Evolutionary conservation across 2,888 invertebrate genomes (phyloP).

Genomic region (Mystacides longicornis): DNA sequence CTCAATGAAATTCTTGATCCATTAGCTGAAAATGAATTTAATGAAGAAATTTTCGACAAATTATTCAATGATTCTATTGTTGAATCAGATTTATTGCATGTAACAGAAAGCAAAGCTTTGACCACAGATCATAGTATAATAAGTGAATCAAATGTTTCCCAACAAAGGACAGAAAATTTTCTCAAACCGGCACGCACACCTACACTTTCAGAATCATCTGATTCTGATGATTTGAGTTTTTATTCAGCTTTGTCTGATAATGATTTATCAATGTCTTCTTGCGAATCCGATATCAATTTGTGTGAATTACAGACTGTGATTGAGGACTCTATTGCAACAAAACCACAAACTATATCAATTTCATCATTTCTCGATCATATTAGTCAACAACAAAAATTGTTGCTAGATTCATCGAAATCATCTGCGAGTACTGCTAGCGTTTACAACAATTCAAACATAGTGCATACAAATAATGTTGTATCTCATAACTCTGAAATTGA

Average conservation of each 20-base stretch:
- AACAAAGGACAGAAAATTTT: too few relatives aligned
- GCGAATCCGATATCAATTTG: neutral
- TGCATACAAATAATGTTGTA: too few relatives aligned
- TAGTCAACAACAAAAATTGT: neutral
- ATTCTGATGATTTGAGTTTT: neutral
- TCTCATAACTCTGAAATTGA: too few relatives aligned
- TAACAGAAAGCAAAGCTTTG: too few relatives aligned
- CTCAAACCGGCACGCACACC: neutral
- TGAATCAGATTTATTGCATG: too few relatives aligned
- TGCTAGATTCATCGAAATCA: neutral
- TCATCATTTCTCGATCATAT: neutral
- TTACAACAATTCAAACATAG: too few relatives aligned
- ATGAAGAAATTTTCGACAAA: too few relatives aligned
- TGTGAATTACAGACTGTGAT: neutral
- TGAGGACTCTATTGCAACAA: neutral
- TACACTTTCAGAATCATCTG: neutral
- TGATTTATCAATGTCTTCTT: neutral
- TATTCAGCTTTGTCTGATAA: neutral
- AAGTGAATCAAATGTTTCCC: too few relatives aligned
- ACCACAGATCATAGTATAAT: too few relatives aligned
- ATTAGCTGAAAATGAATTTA: too few relatives aligned
- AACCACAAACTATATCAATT: neutral
- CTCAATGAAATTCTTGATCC: too few relatives aligned
- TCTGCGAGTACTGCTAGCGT: neutral
- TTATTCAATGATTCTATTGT: too few relatives aligned